These are phyloP conservation scores for Rhagologus leucostigma DNA, from an alignment of 2,113 vertebrate species.

Conservation along the genomic window DNA sequence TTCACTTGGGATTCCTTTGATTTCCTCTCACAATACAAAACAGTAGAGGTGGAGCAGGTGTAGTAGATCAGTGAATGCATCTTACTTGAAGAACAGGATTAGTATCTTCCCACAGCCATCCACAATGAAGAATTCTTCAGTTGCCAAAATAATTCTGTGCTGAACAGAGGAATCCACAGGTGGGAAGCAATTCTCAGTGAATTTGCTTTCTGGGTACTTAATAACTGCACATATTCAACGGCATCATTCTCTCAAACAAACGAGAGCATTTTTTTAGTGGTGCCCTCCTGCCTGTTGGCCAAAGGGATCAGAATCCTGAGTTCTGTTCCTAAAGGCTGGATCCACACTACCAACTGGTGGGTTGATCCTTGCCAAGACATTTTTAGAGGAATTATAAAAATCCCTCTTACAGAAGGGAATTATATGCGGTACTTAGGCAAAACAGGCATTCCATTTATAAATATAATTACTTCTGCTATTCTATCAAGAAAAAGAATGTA, in stretches of 20 bases:
- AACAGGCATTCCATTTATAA: constrained; percentile 63
- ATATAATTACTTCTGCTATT: constrained; percentile 57
- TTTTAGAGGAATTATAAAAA: constrained; percentile 65
- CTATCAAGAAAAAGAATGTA: constrained; percentile 45
- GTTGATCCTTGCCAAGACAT: constrained; percentile 37
- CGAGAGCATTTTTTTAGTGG: not conserved
- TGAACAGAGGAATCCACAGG: constrained; percentile 48
- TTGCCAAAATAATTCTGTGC: constrained; percentile 44
- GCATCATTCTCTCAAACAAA: not conserved
- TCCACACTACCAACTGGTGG: constrained; percentile 6
- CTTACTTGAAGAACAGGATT: constrained; percentile 37
- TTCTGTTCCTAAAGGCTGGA: not conserved
- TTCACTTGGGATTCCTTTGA: not conserved
- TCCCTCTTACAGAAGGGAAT: constrained; percentile 46
- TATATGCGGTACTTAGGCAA: constrained; percentile 39
- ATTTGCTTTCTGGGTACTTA: not conserved
- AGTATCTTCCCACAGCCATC: constrained; percentile 41
- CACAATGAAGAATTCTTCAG: constrained; percentile 37
- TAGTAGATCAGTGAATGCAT: not conserved
- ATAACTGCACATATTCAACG: not conserved
- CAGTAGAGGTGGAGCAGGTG: not conserved
- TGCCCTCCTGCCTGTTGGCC: constrained; percentile 21
- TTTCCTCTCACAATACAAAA: not conserved
- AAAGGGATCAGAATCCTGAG: not conserved
- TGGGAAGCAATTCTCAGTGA: not conserved